Evolutionary conservation across 2,888 invertebrate species (phyloP).

Genomic region (Leptopilina myrica): DNA sequence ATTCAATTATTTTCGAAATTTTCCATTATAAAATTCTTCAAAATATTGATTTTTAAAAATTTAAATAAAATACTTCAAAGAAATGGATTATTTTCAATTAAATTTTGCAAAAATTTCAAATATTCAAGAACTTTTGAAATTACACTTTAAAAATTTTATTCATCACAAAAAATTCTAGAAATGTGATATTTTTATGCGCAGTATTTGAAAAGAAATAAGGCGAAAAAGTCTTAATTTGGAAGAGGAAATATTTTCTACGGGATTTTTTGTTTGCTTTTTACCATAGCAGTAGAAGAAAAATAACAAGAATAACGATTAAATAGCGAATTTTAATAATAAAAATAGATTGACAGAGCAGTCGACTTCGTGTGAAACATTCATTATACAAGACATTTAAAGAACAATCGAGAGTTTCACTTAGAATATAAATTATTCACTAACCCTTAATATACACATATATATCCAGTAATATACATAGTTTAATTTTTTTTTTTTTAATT

Average conservation of each 20-base stretch:
- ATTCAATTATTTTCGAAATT: no score
- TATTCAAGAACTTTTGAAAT: no score
- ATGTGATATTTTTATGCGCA: no score
- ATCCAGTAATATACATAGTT: neutral
- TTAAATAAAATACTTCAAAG: no score
- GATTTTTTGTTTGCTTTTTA: neutral
- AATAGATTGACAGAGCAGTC: slow-evolving; percentile 72
- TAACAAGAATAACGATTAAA: slow-evolving; percentile 68
- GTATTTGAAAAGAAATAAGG: no score
- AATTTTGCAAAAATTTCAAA: no score
- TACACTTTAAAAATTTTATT: no score
- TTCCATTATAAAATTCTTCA: no score
- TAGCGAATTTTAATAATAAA: slow-evolving; percentile 76
- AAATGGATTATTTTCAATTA: no score
- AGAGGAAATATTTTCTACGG: slow-evolving; percentile 1
- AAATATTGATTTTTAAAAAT: no score
- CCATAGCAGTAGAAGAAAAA: slow-evolving; percentile 14
- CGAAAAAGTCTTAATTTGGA: no score
- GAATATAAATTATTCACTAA: slow-evolving; percentile 2
- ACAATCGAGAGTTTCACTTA: slow-evolving; percentile 52
- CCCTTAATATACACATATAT: neutral
- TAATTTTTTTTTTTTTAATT: slow-evolving; percentile 40
- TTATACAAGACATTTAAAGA: slow-evolving; percentile 65
- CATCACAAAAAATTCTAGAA: no score
- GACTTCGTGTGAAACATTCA: slow-evolving; percentile 62